Conservation (phyloP, 2,113 vertebrate species). For the Dicentrarchus labrax region DNA sequence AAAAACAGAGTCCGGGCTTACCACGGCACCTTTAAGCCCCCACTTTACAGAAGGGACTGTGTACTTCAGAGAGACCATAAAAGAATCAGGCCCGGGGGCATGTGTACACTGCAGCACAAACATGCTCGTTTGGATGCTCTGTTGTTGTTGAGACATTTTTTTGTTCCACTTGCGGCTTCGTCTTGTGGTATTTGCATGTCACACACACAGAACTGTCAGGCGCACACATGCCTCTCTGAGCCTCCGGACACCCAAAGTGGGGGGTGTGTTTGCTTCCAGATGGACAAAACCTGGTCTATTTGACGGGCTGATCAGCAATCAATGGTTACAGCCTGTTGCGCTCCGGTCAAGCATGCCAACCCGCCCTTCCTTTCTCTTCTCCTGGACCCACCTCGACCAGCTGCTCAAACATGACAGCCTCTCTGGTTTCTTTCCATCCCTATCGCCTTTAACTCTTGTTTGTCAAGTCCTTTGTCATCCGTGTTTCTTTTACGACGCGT, state of each 20-base stretch:
- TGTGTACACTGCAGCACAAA: conserved; percentile 51
- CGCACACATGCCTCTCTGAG: conserved; percentile 15
- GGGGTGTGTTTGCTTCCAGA: conserved; percentile 54
- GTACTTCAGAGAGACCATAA: conserved; percentile 63
- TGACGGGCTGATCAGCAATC: conserved; percentile 65
- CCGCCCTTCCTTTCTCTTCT: conserved; percentile 17
- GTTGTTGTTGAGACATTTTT: conserved; percentile 13
- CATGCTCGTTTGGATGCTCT: conserved; percentile 45
- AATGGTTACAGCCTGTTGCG: conserved; percentile 45
- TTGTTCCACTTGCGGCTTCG: background rate
- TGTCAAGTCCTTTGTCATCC: conserved; percentile 59
- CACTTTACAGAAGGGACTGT: conserved; percentile 67
- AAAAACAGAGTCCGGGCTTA: conserved; percentile 44
- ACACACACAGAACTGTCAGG: conserved; percentile 17
- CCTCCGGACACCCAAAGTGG: conserved; percentile 26
- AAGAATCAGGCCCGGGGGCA: conserved; percentile 44
- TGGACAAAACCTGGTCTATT: conserved; percentile 59
- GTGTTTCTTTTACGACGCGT: conserved; percentile 33
- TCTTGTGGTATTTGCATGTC: conserved; percentile 56
- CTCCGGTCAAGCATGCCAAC: conserved; percentile 47
- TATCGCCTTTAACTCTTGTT: conserved; percentile 42
- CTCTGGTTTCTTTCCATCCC: conserved; percentile 1
- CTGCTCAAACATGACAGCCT: conserved; percentile 71
- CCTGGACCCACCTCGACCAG: conserved; percentile 55
- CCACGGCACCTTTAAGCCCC: conserved; percentile 53